Base-by-base conservation (phyloP, 2,797 vertebrate species). In the Peromyscus melanophrys region DNA sequence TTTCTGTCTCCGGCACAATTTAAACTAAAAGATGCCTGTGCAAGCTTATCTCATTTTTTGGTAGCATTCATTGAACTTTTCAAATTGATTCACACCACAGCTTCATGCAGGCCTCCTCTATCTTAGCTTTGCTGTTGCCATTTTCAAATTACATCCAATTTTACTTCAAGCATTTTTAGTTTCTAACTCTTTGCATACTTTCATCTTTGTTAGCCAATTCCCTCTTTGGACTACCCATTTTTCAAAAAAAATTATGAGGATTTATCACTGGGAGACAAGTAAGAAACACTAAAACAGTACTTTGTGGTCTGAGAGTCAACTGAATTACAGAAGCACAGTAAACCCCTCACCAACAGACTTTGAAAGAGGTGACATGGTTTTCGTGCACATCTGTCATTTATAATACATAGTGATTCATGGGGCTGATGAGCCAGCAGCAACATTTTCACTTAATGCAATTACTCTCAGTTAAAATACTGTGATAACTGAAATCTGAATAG, bases 141-240 rank as follows among this genome's bases (percentile, higher is more conserved):
- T 87, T 93, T 97, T 96, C 86, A 94, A 96, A 94, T 94, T 73
- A 93, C 5, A 71, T 34, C 25, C 34, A 83, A 82, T 97, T 97
- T 80, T 16, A 96, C 80, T 97, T 84, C 29, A n/a, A 84, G 69
- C 6, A 59, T 89, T 89, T 96, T 95, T 49, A 92, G 46, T 92
- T 94, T 91, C 81, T 43, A 9, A 88, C 86, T 94, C 52, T 86
- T 95, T 81, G 55, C n/a, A 10, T 88, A 65, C 12, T 95, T 96
- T 95, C 25, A 89, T 80, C 67, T 94, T 89, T 96, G 82, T 89
- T 96, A 80, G 83, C 67, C 63, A 86, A 31, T 92, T 96, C 34
- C 11, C 37, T 89, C 57, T 92, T 95, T 88, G 95, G 78, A 94
- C 91, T 94, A 92, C 21, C 31, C 46, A 21, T 49, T 96, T 94